phyloP scores from a whole-genome alignment of 2,797 vertebrate genomes.

The Carapus acus region DNA sequence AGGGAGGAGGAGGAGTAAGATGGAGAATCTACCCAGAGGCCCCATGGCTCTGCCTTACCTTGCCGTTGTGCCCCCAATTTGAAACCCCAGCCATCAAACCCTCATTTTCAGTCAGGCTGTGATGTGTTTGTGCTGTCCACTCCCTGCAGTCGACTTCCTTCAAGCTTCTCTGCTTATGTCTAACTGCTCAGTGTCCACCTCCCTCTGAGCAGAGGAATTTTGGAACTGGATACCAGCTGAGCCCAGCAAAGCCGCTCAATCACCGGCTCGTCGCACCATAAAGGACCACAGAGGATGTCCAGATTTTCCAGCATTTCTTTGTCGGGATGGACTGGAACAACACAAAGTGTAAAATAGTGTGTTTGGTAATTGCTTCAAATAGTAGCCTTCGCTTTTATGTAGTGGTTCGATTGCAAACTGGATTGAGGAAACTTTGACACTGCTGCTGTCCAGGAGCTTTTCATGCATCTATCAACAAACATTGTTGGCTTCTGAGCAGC shows the following conservation, averaged over 20 bases:
- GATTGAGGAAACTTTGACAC: slow-evolving; percentile 12
- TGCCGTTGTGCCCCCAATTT: not conserved
- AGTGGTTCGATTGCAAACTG: slow-evolving; percentile 30
- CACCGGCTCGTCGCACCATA: slow-evolving; percentile 53
- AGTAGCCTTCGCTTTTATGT: too few species aligned
- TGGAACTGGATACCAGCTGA: slow-evolving; percentile 50
- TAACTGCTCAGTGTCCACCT: slow-evolving; percentile 40
- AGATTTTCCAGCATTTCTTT: slow-evolving; percentile 29
- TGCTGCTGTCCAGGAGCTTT: slow-evolving; percentile 3
- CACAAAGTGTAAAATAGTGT: slow-evolving; percentile 29
- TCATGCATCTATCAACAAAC: not conserved
- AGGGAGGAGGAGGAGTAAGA: slow-evolving; percentile 50
- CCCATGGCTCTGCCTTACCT: slow-evolving; percentile 40
- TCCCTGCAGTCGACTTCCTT: slow-evolving; percentile 19
- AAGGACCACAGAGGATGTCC: slow-evolving; percentile 49
- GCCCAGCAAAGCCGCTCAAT: slow-evolving; percentile 51
- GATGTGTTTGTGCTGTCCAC: slow-evolving; percentile 51
- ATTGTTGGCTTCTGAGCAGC: not conserved
- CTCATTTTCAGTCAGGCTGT: slow-evolving; percentile 58
- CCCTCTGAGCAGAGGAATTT: slow-evolving; percentile 28
- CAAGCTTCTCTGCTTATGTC: slow-evolving; percentile 24
- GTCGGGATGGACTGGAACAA: slow-evolving; percentile 22
- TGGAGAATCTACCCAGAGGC: slow-evolving; percentile 46
- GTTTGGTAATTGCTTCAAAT: not conserved
- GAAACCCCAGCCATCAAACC: slow-evolving; percentile 20